These are phyloP conservation scores for Idaea straminata DNA, from an alignment of 2,888 invertebrate species.

Conservation along the genomic window DNA sequence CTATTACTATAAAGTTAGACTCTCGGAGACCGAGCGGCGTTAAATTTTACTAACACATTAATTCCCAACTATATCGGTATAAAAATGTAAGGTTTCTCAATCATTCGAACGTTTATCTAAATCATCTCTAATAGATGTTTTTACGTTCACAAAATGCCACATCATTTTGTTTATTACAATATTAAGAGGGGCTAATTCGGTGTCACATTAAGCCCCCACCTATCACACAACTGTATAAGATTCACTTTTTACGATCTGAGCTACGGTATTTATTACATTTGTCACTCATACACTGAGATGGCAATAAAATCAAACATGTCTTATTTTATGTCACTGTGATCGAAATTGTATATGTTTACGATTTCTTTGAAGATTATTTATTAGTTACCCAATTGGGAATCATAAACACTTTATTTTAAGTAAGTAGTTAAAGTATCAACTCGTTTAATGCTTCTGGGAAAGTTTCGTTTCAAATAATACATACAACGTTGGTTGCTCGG, in stretches of 20 bases:
- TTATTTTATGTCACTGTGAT: slow-evolving; percentile 47
- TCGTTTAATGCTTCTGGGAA: slow-evolving; percentile 26
- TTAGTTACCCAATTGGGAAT: slow-evolving; percentile 35
- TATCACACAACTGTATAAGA: slow-evolving; percentile 62
- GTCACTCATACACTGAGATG: slow-evolving; percentile 53
- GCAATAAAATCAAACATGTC: slow-evolving; percentile 56
- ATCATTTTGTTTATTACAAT: slow-evolving; percentile 59
- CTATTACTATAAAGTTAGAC: neutral
- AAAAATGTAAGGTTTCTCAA: slow-evolving; percentile 10
- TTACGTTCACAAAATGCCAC: slow-evolving; percentile 39
- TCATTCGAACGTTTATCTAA: slow-evolving; percentile 24
- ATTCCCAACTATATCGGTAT: slow-evolving; percentile 1
- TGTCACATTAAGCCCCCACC: slow-evolving; percentile 54
- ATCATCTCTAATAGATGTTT: slow-evolving; percentile 31
- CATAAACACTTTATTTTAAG: slow-evolving; percentile 39
- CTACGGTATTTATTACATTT: slow-evolving; percentile 65
- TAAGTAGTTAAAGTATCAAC: slow-evolving; percentile 25
- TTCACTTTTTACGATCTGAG: slow-evolving; percentile 63
- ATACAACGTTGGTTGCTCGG: neutral
- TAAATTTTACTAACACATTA: slow-evolving; percentile 1
- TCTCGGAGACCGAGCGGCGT: neutral
- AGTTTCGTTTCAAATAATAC: slow-evolving; percentile 11
- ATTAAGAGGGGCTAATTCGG: slow-evolving; percentile 62
- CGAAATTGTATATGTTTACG: slow-evolving; percentile 46
- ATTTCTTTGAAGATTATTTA: slow-evolving; percentile 50